Percentiles rank a stretch among this genome's conserved stretches.
These are phyloP conservation scores for Coleophora deauratella DNA, from an alignment of 2,888 invertebrate genomes.

Conservation along the genomic window DNA sequence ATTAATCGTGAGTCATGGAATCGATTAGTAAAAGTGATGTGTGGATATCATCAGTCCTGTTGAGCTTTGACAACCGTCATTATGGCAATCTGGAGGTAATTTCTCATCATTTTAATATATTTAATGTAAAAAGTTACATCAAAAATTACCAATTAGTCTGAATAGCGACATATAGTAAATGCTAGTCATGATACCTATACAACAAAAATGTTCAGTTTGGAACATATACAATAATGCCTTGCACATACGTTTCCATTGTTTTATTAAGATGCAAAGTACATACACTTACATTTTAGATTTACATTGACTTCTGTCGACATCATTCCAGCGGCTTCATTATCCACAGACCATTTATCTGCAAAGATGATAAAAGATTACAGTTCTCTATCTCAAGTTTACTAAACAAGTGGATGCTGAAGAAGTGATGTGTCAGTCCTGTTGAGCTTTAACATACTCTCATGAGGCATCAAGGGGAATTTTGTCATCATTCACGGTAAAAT, in stretches of 20 bases:
- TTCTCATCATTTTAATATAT: slow-evolving; percentile 23
- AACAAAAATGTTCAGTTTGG: too few relatives aligned
- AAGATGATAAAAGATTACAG: neutral
- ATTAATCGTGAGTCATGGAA: neutral
- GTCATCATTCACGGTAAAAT: slow-evolving; percentile 22
- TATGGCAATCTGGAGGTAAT: slow-evolving; percentile 24
- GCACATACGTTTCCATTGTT: too few relatives aligned
- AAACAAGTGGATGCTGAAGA: neutral
- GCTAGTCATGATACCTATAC: too few relatives aligned
- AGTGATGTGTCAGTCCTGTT: slow-evolving; percentile 22
- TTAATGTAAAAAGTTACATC: too few relatives aligned
- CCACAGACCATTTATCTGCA: neutral
- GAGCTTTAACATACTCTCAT: slow-evolving; percentile 32
- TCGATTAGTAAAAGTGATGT: too few relatives aligned
- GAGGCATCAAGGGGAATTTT: slow-evolving; percentile 22
- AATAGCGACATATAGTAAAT: too few relatives aligned
- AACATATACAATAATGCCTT: too few relatives aligned
- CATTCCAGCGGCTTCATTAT: neutral
- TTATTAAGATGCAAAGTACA: too few relatives aligned
- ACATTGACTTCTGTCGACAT: neutral
- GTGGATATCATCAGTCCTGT: neutral
- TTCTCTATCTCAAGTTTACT: neutral
- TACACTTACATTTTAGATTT: too few relatives aligned
- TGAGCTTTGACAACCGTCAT: slow-evolving; percentile 13
- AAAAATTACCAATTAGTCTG: too few relatives aligned